phyloP scores from a whole-genome alignment of 1,140 invertebrate genomes.

The Aporrectodea caliginosa region DNA sequence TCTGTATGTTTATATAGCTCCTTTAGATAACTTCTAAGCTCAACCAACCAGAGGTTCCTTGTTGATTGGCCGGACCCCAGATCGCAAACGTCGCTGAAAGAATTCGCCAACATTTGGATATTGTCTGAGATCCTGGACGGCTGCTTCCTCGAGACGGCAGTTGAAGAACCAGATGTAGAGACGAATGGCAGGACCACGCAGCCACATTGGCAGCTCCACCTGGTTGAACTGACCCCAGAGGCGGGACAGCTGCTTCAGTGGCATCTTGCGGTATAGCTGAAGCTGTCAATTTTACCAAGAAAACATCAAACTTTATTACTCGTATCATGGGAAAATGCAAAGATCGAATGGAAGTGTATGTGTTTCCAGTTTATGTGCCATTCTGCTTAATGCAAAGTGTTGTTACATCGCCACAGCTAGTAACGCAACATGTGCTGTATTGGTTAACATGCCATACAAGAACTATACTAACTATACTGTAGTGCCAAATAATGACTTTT shows the following conservation, averaged over 20 bases:
- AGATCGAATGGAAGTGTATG: no score
- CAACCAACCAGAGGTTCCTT: background rate
- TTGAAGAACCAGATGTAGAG: constrained; percentile 71
- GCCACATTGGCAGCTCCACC: constrained; percentile 69
- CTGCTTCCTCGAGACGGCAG: constrained; percentile 80
- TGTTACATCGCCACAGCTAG: no score
- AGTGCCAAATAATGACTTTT: no score
- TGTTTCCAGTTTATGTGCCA: no score
- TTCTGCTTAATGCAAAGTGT: no score
- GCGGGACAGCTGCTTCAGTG: constrained; percentile 75
- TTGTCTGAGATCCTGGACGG: constrained; percentile 63
- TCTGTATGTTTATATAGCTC: no score
- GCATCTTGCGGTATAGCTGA: constrained; percentile 57
- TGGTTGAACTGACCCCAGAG: constrained; percentile 79
- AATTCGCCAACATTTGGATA: constrained; percentile 83
- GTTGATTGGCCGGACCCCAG: constrained; percentile 70
- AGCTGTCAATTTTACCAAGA: constrained; percentile 11
- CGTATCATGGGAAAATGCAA: no score
- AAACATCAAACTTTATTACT: no score
- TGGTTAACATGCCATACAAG: no score
- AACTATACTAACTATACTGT: no score
- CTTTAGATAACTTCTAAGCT: no score
- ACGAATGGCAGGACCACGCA: constrained; percentile 71
- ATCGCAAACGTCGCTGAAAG: constrained; percentile 75
- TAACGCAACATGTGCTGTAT: no score